phyloP scores from a whole-genome alignment of 2,113 vertebrate genomes.

The Tylochromis polylepis region DNA sequence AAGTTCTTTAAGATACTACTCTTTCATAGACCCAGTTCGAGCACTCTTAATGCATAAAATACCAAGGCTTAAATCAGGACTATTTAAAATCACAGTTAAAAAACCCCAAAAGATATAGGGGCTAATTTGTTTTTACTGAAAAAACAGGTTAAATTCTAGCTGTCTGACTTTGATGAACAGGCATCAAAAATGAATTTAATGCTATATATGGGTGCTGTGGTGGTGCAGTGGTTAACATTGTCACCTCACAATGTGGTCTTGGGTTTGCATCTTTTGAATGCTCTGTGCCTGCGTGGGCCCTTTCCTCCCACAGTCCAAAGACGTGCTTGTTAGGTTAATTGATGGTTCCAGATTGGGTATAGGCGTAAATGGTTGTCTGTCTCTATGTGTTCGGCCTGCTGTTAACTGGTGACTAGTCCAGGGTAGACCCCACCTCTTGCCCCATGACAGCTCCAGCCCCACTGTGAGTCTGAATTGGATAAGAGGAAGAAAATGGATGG shows the following conservation, averaged over 20 bases:
- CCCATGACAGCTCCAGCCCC: not conserved
- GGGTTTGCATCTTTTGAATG: not conserved
- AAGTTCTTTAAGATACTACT: not conserved
- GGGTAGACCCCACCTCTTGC: not conserved
- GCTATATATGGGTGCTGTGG: not conserved
- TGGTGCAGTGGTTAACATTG: fast-evolving
- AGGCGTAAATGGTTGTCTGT: not conserved
- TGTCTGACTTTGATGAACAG: not conserved
- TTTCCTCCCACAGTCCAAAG: not conserved
- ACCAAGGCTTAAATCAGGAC: not conserved
- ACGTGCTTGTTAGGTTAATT: not conserved
- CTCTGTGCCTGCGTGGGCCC: not conserved
- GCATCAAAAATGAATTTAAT: not conserved
- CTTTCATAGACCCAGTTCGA: no score
- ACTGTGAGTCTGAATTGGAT: not conserved
- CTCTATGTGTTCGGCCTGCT: not conserved
- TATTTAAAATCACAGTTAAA: not conserved
- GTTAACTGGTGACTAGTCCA: not conserved
- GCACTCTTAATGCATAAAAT: not conserved
- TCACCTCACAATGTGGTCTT: not conserved
- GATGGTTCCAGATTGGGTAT: not conserved
- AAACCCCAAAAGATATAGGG: not conserved
- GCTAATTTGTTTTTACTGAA: not conserved
- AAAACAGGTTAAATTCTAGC: not conserved
- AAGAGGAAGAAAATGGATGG: not conserved